A percentile compares a stretch with the other conserved stretches of the same genome.
phyloP scores from a whole-genome alignment of 2,888 invertebrate species.

The Spatulosminthurus flaviceps region DNA sequence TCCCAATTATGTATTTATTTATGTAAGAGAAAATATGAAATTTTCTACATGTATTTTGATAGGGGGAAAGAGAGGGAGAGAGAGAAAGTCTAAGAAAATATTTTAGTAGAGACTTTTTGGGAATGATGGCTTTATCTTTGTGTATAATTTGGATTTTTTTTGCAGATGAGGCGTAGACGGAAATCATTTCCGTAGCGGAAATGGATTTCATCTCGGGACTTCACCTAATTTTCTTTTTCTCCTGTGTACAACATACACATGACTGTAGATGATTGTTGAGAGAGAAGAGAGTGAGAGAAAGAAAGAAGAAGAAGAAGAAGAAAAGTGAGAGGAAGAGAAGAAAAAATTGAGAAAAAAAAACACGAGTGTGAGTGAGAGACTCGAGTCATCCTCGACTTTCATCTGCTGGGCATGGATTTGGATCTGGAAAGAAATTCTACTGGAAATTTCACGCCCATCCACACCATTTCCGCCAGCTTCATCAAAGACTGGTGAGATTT shows the following conservation, averaged over 20 bases:
- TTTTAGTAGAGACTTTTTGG: neutral
- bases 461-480: constrained; percentile 60
- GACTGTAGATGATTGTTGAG: neutral
- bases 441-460: constrained; percentile 58
- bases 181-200: constrained; percentile 58
- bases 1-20: too few species aligned
- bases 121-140: neutral
- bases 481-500: constrained; percentile 62
- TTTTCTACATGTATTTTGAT: too few species aligned
- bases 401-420: constrained; percentile 49
- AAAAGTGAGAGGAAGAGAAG: constrained; percentile 18
- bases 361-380: constrained; percentile 36
- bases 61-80: neutral
- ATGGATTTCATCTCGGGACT: constrained; percentile 51
- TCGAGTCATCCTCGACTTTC: constrained; percentile 34
- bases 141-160: constrained; percentile 37
- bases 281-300: neutral
- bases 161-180: constrained; percentile 56
- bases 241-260: constrained; percentile 12
- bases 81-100: too few species aligned
- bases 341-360: constrained; percentile 5
- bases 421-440: constrained; percentile 55
- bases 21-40: too few species aligned
- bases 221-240: constrained; percentile 45
- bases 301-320: neutral